Base-by-base conservation (phyloP, 2,113 vertebrate genomes). In the Himantopus leucocephalus region DNA sequence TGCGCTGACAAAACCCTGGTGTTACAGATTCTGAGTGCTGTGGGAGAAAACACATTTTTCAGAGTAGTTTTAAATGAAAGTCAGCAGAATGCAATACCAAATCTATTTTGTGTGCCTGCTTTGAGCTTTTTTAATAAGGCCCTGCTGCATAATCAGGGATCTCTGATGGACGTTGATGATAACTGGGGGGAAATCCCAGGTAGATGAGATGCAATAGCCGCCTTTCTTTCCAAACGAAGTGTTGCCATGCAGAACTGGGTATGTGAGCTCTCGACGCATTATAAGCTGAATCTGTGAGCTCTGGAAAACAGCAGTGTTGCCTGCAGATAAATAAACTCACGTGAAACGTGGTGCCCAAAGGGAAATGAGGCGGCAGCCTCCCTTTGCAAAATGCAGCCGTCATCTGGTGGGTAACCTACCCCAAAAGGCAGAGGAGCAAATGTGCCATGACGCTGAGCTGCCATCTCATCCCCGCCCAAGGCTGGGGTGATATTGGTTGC, bases 201-300 rank as follows among this genome's bases (percentile, higher is more conserved):
- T 2, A 39, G 50, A 32, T 5, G 13, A 74, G 60, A 35, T 18
- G 29, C 24, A 64, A 4, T 8, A 12, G 9, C 12, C 0, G 1
- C 20, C n/a, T 85, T 76, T 64, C 55, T 64, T 93, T 86, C 11
- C 2, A 2, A 76, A 68, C 17, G 30, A 58, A 60, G 23, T 8
- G 23, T 45, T 88, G 47, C 20, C 9, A 4, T 32, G 29, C 8
- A 34, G 9, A 55, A 35, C 29, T 32, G 34, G 24, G 18, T 59
- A 16, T n/a, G 37, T 17, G 22, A 50, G 29, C 21, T 86, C 45
- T 75, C 1, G 0, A 45, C n/a, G 43, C 58, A 29, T 80, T 55
- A 3, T 34, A 20, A 29, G 4, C 21, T 45, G 63, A 83, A 80
- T 34, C 30, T 1, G 0, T 18, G 29, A 76, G 63, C 35, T 66